phyloP scores from a whole-genome alignment of 23 tunicate species.

The Trididemnum nubilum region DNA sequence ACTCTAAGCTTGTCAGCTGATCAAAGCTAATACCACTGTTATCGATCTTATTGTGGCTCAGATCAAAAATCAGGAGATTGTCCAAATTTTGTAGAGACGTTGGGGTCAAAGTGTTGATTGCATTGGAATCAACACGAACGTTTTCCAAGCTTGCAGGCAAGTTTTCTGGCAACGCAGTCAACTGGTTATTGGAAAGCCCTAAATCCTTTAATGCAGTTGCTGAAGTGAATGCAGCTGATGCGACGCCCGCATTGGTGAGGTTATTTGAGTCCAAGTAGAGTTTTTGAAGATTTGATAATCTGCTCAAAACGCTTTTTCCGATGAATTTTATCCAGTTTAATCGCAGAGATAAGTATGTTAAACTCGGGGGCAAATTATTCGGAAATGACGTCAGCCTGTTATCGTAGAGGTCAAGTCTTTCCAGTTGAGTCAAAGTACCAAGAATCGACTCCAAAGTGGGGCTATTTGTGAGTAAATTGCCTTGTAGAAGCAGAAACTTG shows the following conservation, averaged over 20 bases:
- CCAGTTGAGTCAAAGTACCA: constrained; percentile 16
- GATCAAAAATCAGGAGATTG: constrained; percentile 37
- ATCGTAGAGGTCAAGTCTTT: constrained; percentile 31
- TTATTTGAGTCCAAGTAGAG: constrained; percentile 53
- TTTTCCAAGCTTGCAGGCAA: constrained; percentile 40
- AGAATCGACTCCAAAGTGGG: constrained; percentile 42
- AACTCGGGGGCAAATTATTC: constrained; percentile 25
- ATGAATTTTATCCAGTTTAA: constrained; percentile 47
- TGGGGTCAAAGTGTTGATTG: neutral
- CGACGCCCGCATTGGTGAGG: constrained; percentile 44
- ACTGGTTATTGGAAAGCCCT: constrained; percentile 24
- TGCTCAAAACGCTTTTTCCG: constrained; percentile 38
- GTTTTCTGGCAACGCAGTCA: constrained; percentile 38
- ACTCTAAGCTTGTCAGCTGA: constrained; percentile 11
- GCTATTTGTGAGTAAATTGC: constrained; percentile 46
- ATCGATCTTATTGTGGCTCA: constrained; percentile 38
- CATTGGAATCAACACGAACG: constrained; percentile 34
- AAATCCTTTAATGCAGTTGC: constrained; percentile 32
- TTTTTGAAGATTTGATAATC: constrained; percentile 30
- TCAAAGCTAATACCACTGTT: neutral
- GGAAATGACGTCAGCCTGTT: constrained; percentile 70
- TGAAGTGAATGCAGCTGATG: constrained; percentile 13
- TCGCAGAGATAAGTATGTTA: constrained; percentile 36
- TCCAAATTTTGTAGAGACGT: neutral
- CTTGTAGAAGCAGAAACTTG: constrained; percentile 46